phyloP scores from a whole-genome alignment of 2,113 vertebrate species.

The Colaptes auratus region DNA sequence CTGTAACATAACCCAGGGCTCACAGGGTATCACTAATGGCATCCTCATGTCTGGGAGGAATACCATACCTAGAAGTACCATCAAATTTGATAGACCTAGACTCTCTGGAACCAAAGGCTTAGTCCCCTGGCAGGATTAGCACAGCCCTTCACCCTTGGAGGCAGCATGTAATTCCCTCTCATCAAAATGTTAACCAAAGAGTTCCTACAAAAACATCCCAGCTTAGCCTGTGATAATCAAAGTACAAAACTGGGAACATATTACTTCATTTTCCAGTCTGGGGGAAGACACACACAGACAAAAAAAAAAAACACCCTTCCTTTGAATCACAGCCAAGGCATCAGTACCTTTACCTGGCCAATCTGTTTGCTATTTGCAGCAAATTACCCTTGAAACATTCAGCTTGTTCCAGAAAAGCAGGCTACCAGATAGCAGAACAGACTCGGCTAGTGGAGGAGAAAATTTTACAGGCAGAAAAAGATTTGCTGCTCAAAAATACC shows the following conservation, averaged over 20 bases:
- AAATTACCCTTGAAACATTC: background rate
- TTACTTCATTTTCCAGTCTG: slow-evolving; percentile 16
- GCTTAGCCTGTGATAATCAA: background rate
- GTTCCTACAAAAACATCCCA: background rate
- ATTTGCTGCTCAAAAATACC: background rate
- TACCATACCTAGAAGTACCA: background rate
- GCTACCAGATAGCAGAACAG: background rate
- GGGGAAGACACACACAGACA: background rate
- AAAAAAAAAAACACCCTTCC: background rate
- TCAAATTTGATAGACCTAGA: slow-evolving; percentile 27
- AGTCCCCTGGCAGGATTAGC: background rate
- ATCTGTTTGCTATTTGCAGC: background rate
- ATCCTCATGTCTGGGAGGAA: background rate
- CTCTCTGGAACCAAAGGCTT: slow-evolving; percentile 51
- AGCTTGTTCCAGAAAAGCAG: background rate
- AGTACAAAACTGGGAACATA: accelerated
- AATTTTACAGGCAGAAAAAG: background rate
- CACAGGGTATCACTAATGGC: accelerated
- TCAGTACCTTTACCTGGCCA: background rate
- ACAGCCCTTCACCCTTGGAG: background rate
- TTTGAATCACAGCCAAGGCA: slow-evolving; percentile 7
- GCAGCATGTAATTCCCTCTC: background rate
- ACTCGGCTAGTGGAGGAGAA: accelerated
- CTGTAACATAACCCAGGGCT: slow-evolving; percentile 25
- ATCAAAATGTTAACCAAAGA: slow-evolving; percentile 2